phyloP scores from a whole-genome alignment of 2,797 vertebrate genomes.

The Siniperca scherzeri region DNA sequence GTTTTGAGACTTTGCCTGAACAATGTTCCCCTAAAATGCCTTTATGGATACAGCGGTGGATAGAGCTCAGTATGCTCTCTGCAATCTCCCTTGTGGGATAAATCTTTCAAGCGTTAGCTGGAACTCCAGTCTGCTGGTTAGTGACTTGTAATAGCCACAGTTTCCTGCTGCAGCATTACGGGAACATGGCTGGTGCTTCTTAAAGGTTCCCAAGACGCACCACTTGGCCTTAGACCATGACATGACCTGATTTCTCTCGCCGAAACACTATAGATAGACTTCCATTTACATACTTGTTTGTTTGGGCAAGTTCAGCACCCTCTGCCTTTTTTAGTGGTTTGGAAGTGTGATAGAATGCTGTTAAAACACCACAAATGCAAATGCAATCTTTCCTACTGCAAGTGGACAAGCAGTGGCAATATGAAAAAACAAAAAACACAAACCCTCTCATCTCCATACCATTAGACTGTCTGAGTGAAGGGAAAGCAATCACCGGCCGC shows the following conservation, averaged over 20 bases:
- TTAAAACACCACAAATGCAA: constrained; percentile 6
- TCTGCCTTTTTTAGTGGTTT: constrained; percentile 44
- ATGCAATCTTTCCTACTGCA: background rate
- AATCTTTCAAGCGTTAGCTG: constrained; percentile 42
- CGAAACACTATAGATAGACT: constrained; percentile 57
- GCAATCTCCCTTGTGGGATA: constrained; percentile 23
- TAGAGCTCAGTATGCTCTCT: constrained; percentile 6
- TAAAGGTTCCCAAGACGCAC: constrained; percentile 43
- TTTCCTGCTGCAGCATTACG: constrained; percentile 52
- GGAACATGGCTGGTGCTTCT: constrained; percentile 53
- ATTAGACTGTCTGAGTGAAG: constrained; percentile 56
- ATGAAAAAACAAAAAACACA: constrained; percentile 38
- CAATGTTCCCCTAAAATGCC: constrained; percentile 15
- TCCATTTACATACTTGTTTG: constrained; percentile 49
- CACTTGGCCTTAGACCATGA: constrained; percentile 37
- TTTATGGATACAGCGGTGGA: constrained; percentile 10
- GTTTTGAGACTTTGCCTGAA: constrained; percentile 24
- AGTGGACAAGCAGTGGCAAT: background rate
- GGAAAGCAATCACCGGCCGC: constrained; percentile 29
- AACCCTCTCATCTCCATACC: constrained; percentile 41
- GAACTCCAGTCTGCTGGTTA: constrained; percentile 50
- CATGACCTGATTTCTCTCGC: constrained; percentile 59
- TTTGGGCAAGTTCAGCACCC: constrained; percentile 12
- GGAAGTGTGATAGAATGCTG: constrained; percentile 46
- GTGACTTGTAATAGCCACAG: constrained; percentile 57